phyloP scores from a whole-genome alignment of 37 sponge, comb jelly and placozoan species.

The Eunapius fragilis region DNA sequence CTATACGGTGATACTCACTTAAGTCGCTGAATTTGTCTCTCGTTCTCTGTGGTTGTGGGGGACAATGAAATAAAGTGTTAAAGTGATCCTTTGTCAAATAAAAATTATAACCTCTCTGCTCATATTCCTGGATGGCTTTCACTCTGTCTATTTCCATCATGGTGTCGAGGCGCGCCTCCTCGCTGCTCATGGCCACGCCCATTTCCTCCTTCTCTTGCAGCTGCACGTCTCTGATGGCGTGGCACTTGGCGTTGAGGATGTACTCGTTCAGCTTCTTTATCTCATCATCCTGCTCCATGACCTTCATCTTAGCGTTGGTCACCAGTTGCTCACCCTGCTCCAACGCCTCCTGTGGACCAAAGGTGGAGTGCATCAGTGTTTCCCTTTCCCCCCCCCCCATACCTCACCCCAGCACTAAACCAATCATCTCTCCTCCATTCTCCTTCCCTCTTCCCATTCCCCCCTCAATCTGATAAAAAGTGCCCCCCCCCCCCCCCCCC shows the following conservation, averaged over 20 bases:
- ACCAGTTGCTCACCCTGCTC: constrained; percentile 55
- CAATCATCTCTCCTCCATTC: no score
- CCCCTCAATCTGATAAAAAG: no score
- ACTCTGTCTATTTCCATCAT: constrained; percentile 97
- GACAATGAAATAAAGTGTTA: background rate
- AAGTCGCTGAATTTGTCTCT: constrained; percentile 59
- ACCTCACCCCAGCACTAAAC: no score
- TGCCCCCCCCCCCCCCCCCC: background rate
- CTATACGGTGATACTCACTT: constrained; percentile 39
- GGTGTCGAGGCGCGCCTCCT: constrained; percentile 86
- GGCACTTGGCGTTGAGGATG: constrained; percentile 98
- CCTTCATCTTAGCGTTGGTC: constrained; percentile 67
- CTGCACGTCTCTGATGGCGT: constrained; percentile 98
- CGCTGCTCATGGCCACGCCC: constrained; percentile 63
- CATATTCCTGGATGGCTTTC: constrained; percentile 80
- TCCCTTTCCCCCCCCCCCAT: no score
- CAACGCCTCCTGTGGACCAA: constrained; percentile 46
- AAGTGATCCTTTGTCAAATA: background rate
- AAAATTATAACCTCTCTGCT: constrained; percentile 58
- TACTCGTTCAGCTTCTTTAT: constrained; percentile 97
- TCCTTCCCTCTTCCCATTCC: no score
- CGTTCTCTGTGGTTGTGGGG: constrained; percentile 2
- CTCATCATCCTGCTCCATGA: constrained; percentile 97
- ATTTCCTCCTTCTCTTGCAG: constrained; percentile 90
- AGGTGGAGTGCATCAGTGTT: no score